These are phyloP conservation scores for Hemibagrus wyckioides DNA, from an alignment of 2,113 vertebrate species.

Conservation along the genomic window DNA sequence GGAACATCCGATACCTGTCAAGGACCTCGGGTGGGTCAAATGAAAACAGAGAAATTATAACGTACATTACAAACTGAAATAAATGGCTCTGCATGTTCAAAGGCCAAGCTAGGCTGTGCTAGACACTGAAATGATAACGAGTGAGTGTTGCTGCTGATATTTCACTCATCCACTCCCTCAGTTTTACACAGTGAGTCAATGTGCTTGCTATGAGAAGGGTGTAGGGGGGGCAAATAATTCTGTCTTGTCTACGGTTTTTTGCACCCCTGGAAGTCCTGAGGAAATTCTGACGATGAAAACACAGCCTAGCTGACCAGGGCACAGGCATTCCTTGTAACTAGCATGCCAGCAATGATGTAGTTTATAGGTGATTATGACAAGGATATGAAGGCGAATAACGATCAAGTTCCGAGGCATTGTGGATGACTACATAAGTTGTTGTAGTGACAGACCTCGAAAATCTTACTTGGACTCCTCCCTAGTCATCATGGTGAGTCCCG, in stretches of 20 bases:
- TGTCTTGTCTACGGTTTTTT: slow-evolving; percentile 57
- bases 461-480: slow-evolving; percentile 39
- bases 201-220: slow-evolving; percentile 48
- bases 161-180: slow-evolving; percentile 26
- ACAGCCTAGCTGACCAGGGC: slow-evolving; percentile 52
- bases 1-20: slow-evolving; percentile 9
- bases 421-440: slow-evolving; percentile 37
- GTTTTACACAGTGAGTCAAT: slow-evolving; percentile 42
- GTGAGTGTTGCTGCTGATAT: slow-evolving; percentile 26
- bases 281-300: slow-evolving; percentile 61
- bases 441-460: slow-evolving; percentile 34
- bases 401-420: slow-evolving; percentile 53
- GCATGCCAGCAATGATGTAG: slow-evolving; percentile 44
- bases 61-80: slow-evolving; percentile 22
- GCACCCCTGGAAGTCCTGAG: slow-evolving; percentile 70
- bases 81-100: slow-evolving; percentile 34
- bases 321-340: slow-evolving; percentile 46
- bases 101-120: slow-evolving; percentile 23
- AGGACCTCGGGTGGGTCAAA: slow-evolving; percentile 16
- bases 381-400: slow-evolving; percentile 48
- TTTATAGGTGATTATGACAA: slow-evolving; percentile 40
- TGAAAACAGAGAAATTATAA: background rate
- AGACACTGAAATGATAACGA: slow-evolving; percentile 36
- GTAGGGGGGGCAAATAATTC: slow-evolving; percentile 36
- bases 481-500: slow-evolving; percentile 28